Base-by-base conservation (phyloP, 2,797 vertebrate species). In the Acanthiza pusilla region DNA sequence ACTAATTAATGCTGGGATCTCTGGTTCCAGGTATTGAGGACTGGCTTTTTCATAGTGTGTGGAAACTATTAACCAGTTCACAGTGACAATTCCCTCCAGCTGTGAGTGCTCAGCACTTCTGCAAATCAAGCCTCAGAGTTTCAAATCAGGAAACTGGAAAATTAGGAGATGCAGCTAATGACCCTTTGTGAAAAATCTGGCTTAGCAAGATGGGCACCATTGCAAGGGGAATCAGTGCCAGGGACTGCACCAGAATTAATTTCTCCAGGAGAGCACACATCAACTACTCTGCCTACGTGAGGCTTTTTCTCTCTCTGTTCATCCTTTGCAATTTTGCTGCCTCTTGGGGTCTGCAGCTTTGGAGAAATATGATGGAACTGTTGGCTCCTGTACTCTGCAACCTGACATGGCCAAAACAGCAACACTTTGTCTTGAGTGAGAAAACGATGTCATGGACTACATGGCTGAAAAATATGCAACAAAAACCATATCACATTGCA, bases 121-220 rank as follows among this genome's bases (percentile, higher is more conserved):
- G 85, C 65, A 88, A 71, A 86, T 4, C n/a, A 80, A 58, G 65
- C 57, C 82, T 83, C 26, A 36, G 61, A 85, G 79, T 51, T 74
- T 83, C 94, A 86, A 80, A 78, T 20, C 79, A 86, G 72, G 76
- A 84, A 91, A 54, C 58, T n/a, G 89, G 79, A 91, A 92, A 90
- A 88, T 72, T 30, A 81, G 67, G 62, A 91, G 76, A 61, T 1
- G 26, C 57, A 91, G 40, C 48, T 50, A 81, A 85, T 2, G 8
- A 89, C 48, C 61, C 53, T 57, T 57, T 3, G 1, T 78, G 79
- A 77, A 74, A 54, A 72, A 51, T 72, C 73, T 72, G 76, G 45
- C 58, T 91, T 34, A 54, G 89, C 32, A 74, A 48, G 53, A 91
- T n/a, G 67, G 63, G 81, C 84, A 89, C 55, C 21, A 13, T n/a